These are phyloP conservation scores for Clupea harengus DNA, from an alignment of 2,113 vertebrate species.

Conservation along the genomic window DNA sequence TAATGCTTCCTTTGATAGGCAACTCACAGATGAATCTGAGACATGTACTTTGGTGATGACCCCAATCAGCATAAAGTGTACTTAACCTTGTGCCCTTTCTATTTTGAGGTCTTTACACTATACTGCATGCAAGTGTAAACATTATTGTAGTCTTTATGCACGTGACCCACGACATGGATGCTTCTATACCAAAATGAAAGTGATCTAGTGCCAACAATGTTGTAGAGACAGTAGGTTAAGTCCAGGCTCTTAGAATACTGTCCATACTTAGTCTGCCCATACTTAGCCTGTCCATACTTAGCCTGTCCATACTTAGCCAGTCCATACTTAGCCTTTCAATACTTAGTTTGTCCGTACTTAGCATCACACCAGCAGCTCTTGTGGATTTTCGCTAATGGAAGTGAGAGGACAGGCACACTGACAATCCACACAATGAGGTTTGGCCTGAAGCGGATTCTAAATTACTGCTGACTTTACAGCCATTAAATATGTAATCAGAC, in stretches of 20 bases:
- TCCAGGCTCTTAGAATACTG: not conserved
- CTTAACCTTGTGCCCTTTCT: not conserved
- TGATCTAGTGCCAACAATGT: not conserved
- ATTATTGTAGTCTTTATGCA: not conserved
- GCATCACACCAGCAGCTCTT: not conserved
- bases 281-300: too few species aligned
- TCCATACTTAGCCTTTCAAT: too few species aligned
- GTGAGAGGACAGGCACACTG: not conserved
- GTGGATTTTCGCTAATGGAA: not conserved
- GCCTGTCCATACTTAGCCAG: too few species aligned
- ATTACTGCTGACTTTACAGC: not conserved
- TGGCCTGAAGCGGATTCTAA: not conserved
- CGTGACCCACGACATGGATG: not conserved
- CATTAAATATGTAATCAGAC: not conserved
- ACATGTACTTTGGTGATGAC: not conserved
- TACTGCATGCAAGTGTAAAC: not conserved
- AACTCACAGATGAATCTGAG: not conserved
- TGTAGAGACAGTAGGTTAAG: not conserved
- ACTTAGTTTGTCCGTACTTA: too few species aligned
- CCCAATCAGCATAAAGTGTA: conserved; percentile 4
- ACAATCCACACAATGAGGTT: not conserved
- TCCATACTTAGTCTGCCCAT: too few species aligned
- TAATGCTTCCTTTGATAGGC: not conserved
- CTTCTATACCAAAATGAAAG: not conserved
- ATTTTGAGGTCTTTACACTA: not conserved